Base-by-base conservation (phyloP, 2,113 vertebrate genomes). In the Garra rufa region DNA sequence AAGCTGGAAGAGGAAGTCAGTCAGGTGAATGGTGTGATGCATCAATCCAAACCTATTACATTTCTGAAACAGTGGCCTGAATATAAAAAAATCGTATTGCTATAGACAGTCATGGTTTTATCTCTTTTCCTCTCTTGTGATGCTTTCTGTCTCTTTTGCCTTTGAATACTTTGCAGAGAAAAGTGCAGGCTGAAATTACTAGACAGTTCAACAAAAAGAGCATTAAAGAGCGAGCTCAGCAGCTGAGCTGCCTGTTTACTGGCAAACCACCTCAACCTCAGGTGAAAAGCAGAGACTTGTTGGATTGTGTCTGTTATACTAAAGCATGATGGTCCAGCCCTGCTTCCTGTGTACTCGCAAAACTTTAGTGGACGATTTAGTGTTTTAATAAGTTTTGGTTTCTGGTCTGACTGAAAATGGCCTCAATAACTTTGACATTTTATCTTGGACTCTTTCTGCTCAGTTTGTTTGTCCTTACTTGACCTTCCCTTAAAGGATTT, bases 141-240 rank as follows among this genome's bases (percentile, higher is more conserved):
- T 71, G n/a, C n/a, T 19, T 38, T 41, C 14, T 21, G 24, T 19
- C 1, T 73, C 30, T 21, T 93, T 86, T 87, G 38, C 63, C 84
- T 86, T 81, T 77, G 89, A 46, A 3, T 48, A 88, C 38, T 28
- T n/a, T 43, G 74, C 94, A 98, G 97, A 96, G 91, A 88, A 96
- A 94, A 92, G 91, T 90, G 69, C 94, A 95, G 91, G 93, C 86
- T 76, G 73, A 93, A 91, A 93, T 96, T 19, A 89, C 95, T 89
- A 95, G 94, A 91, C 96, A 96, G 34, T 98, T 97, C 91, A 94
- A 95, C 90, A 94, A 92, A 93, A 96, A 94, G 93, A 98, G 95
- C 85, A 96, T 99, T 91, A 97, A 96, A 87, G 97, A 98, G 85
- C 95, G 97, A 80, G 98, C 97, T 0, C 93, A 91, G 85, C 96